phyloP scores from a whole-genome alignment of 2,797 vertebrate genomes.

The Spatula clypeata region DNA sequence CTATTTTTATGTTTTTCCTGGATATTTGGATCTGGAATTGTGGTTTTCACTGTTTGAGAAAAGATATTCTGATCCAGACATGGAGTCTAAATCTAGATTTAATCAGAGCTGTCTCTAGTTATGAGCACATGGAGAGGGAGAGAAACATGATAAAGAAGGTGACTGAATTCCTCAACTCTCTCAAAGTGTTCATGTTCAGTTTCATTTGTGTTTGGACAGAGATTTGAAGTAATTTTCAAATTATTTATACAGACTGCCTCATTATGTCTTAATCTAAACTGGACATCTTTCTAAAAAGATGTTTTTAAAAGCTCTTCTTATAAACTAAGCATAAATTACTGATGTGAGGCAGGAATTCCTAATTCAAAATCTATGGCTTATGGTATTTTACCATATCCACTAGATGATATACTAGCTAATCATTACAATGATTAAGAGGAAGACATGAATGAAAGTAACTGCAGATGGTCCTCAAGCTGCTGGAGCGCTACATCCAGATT shows the following conservation, averaged over 20 bases:
- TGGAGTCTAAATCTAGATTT: neutral
- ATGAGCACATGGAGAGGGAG: neutral
- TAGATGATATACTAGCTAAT: constrained; percentile 31
- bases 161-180: neutral
- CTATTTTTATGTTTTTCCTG: neutral
- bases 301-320: neutral
- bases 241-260: neutral
- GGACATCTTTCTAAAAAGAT: neutral
- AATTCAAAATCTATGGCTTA: neutral
- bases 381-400: neutral
- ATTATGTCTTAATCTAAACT: constrained; percentile 8
- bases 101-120: neutral
- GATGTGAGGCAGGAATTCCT: neutral
- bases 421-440: constrained; percentile 20
- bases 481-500: constrained; percentile 4
- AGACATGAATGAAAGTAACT: constrained; percentile 46
- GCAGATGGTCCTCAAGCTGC: constrained; percentile 48
- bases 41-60: neutral
- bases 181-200: neutral
- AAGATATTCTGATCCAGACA: neutral
- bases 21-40: neutral
- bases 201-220: constrained; percentile 3
- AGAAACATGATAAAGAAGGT: neutral
- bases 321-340: neutral
- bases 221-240: neutral